A percentile compares a stretch with the other conserved stretches of the same genome.
Conservation (phyloP, 2,888 invertebrate species). For the Pollenia amentaria region DNA sequence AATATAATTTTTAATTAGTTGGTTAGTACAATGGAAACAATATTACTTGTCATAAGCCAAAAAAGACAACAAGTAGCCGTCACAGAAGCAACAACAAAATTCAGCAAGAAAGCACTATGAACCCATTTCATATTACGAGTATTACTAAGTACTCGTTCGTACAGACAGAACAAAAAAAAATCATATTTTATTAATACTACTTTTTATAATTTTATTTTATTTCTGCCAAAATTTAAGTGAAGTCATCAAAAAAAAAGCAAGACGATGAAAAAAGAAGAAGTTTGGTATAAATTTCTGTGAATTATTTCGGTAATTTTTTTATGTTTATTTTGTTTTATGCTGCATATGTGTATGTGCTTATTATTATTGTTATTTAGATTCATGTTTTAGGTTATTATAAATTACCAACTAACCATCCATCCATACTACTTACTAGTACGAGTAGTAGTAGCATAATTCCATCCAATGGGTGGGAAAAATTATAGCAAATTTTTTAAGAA, state of each 20-base stretch:
- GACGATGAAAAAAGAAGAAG: slow-evolving; percentile 53
- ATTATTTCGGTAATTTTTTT: slow-evolving; percentile 73
- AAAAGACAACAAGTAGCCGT: slow-evolving; percentile 48
- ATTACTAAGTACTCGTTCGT: slow-evolving; percentile 14
- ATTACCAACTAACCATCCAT: slow-evolving; percentile 52
- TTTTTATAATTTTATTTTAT: slow-evolving; percentile 56
- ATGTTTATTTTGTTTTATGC: slow-evolving; percentile 54
- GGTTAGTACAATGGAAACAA: slow-evolving; percentile 16
- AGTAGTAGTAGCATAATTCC: slow-evolving; percentile 33
- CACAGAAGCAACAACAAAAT: slow-evolving; percentile 4
- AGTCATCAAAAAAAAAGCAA: slow-evolving; percentile 79
- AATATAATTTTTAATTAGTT: slow-evolving; percentile 14
- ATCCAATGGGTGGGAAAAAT: not conserved
- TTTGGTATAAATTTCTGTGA: slow-evolving; percentile 73
- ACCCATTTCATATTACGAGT: slow-evolving; percentile 52
- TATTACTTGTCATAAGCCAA: slow-evolving; percentile 66
- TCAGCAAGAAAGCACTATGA: slow-evolving; percentile 37
- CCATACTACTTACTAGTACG: slow-evolving; percentile 27
- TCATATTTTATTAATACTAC: slow-evolving; percentile 63
- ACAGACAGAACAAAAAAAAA: slow-evolving; percentile 30
- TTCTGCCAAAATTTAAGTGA: slow-evolving; percentile 78
- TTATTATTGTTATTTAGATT: slow-evolving; percentile 62
- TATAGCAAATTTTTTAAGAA: slow-evolving; percentile 6
- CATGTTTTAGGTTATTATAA: slow-evolving; percentile 69
- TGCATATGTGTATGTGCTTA: slow-evolving; percentile 28